Evolutionary conservation across 1,140 invertebrate genomes (phyloP), one percentile per base, ranked within the genome.

Genomic region (Leptinotarsa texana): DNA sequence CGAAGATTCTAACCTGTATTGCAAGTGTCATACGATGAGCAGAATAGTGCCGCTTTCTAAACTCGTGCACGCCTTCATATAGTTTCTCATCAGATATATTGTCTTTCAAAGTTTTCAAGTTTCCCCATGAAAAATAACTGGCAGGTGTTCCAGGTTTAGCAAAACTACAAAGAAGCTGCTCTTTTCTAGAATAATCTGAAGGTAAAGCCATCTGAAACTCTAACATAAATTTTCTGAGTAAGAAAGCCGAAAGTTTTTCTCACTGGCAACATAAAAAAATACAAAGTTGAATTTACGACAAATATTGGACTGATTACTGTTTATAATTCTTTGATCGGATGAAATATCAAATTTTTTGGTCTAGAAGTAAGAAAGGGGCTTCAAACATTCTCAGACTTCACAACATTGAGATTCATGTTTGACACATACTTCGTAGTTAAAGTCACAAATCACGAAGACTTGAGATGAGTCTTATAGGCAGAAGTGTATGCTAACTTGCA

Each of bases 21-120:
- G 93, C 91, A 4, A 98, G 82, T 57, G 91, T 95, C 95, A 98
- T 98, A 74, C 95, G 88, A 82, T 97, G 92, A 5, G 95, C 93
- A 27, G 94, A 94, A 81, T 98, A 98, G 85, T 96, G 93, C 61
- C 92, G 86, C 78, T 90, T 88, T 71, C 94, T 89, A 82, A 97
- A 97, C 69, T 94, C 90, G 75, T 96, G 91, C 3, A 97, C 85
- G 13, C 89, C 86, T 68, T 87, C 80, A 76, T 93, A 89, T 1
- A 95, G 84, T 49, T 87, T 86, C 22, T 91, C 89, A 73, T 93
- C 92, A 3, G 86, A 79, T 21, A 94, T 86, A 74, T 91, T 89
- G 15, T 92, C 91, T 63, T 89, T 89, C n/a, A 98, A 86, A 1
- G 94, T 94, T 72, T 90, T 86, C 24, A 91, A 85, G 86, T 95